Percentiles rank a stretch among this genome's conserved stretches.
These are phyloP conservation scores for Zoroaster sp. DNA, from an alignment of 53 echinoderm and acorn worm genomes.

Conservation along the genomic window DNA sequence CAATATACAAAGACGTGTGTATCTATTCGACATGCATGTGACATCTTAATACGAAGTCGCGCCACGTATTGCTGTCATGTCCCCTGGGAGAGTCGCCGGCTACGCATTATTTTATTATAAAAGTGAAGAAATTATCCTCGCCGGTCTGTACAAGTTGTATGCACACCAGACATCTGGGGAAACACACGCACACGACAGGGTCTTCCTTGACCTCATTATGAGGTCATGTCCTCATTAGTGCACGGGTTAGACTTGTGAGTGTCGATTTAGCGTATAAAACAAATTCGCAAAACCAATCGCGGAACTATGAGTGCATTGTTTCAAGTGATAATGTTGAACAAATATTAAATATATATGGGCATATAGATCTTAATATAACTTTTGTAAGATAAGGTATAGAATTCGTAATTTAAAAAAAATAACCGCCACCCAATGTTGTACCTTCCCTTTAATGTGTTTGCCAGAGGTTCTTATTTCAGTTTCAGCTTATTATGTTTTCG, in stretches of 20 bases:
- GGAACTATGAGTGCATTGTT: no score
- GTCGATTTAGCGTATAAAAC: neutral
- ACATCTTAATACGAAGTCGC: neutral
- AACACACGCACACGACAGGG: neutral
- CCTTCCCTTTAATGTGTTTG: no score
- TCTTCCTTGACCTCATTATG: conserved; percentile 25
- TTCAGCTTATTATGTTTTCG: no score
- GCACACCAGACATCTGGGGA: neutral
- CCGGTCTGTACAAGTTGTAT: neutral
- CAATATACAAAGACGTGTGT: neutral
- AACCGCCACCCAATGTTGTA: no score
- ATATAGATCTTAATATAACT: no score
- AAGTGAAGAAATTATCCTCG: neutral
- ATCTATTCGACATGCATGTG: neutral
- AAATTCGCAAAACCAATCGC: no score
- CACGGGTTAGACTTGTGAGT: conserved; percentile 1
- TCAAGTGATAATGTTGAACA: no score
- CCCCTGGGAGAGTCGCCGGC: neutral
- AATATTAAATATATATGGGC: no score
- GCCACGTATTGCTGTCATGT: neutral
- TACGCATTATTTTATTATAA: neutral
- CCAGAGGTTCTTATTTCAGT: no score
- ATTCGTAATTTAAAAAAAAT: no score
- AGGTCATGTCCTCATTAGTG: conserved; percentile 37
- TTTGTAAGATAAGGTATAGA: no score